Percentiles rank a stretch among this genome's conserved stretches.
Conservation (phyloP, 2,797 vertebrate species). For the Acrocephalus scirpaceus region DNA sequence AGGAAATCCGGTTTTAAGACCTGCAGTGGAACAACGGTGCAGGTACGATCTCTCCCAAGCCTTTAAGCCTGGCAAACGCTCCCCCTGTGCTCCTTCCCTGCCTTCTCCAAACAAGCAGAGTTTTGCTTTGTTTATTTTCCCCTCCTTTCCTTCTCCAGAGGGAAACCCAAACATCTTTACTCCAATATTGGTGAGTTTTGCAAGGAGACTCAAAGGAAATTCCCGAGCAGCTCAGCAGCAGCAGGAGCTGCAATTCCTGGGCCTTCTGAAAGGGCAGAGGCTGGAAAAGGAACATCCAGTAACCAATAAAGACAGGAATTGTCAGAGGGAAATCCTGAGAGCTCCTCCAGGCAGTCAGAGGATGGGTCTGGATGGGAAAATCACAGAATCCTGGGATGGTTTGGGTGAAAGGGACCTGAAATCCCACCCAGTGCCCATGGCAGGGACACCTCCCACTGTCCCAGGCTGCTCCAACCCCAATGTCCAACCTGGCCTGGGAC, state of each 20-base stretch:
- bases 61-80: neutral
- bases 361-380: neutral
- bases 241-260: rapidly evolving
- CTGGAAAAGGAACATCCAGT: rapidly evolving
- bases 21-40: rapidly evolving
- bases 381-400: neutral
- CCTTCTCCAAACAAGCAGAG: neutral
- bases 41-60: neutral
- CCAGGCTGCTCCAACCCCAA: neutral
- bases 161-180: no score
- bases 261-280: neutral
- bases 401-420: neutral
- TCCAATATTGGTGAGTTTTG: neutral
- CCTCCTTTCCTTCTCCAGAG: neutral
- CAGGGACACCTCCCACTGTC: neutral
- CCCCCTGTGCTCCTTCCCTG: neutral
- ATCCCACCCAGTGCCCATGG: rapidly evolving
- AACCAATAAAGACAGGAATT: rapidly evolving
- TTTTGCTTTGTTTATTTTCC: neutral
- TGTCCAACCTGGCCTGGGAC: neutral
- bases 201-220: neutral
- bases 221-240: neutral
- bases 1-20: neutral
- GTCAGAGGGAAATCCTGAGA: rapidly evolving
- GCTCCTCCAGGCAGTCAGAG: rapidly evolving